Evolutionary conservation across 2,888 invertebrate genomes (phyloP).

Genomic region (Pammene fasciana): DNA sequence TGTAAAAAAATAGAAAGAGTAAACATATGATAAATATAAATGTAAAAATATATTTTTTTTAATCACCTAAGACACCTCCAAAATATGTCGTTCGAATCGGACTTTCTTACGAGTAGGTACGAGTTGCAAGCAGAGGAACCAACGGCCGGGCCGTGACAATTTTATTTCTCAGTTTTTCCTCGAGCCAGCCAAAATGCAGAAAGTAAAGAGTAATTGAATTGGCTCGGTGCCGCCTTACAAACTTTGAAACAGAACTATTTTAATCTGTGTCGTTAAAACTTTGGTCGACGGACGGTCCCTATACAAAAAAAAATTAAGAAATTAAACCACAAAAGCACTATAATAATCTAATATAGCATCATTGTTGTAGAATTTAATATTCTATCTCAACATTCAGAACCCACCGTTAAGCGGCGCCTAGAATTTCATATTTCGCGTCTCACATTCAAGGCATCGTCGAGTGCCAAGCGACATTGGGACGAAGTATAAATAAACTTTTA

Average conservation of each 20-base stretch:
- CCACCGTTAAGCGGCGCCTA: constrained; percentile 16
- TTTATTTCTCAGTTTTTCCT: constrained; percentile 28
- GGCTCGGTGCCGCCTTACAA: constrained; percentile 31
- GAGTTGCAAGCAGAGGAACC: constrained; percentile 2
- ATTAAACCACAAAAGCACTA: not conserved
- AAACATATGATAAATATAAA: not conserved
- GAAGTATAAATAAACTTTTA: constrained; percentile 33
- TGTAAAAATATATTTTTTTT: no score
- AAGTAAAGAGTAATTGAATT: constrained; percentile 33
- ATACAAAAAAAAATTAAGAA: not conserved
- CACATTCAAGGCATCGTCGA: constrained; percentile 14
- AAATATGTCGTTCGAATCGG: no score
- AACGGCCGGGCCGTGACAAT: constrained; percentile 28
- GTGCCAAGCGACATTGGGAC: constrained; percentile 40
- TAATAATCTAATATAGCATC: not conserved
- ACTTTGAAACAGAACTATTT: constrained; percentile 16
- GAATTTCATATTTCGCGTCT: constrained; percentile 30
- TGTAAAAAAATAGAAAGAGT: not conserved
- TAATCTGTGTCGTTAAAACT: constrained; percentile 10
- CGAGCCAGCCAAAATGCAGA: constrained; percentile 27
- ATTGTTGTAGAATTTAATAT: not conserved
- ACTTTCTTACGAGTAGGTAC: constrained; percentile 15
- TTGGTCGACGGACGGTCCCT: not conserved
- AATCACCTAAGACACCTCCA: no score
- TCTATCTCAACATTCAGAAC: constrained; percentile 1